Evolutionary conservation across 2,797 vertebrate species (phyloP), one percentile per base, ranked within the genome.

Genomic region (Darevskia mixta): DNA sequence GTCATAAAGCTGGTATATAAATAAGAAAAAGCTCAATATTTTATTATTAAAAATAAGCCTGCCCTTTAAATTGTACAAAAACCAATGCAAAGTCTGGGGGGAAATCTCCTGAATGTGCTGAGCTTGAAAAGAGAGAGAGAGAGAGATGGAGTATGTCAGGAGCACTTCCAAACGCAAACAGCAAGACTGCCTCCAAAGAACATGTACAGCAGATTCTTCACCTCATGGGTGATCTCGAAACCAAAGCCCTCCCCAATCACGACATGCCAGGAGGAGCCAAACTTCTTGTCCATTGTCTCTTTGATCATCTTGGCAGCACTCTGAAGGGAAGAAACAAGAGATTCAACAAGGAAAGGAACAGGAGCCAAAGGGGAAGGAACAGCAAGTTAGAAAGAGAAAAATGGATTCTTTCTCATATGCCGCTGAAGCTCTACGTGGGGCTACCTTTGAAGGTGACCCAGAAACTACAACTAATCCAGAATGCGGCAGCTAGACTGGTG

Each of bases 231-330:
- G 95, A 99, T 98, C 96, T 99, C 99, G n/a, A 99, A 99, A 82
- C 98, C 98, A 77, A 99, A 99, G 78, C 98, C 98, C 91, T 99
- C 99, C 1, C 98, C 99, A 5, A 99, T 99, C 95, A 99, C 99
- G 91, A 99, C 98, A 1, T 99, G 99, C 99, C 99, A 99, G 43
- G 98, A 99, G 94, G 98, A 99, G 85, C 99, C 99, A 61, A 99
- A 99, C 93, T 98, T 99, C 97, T 99, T 99, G 96, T 99, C 99
- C 99, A 99, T 99, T 0, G 98, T 98, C 96, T 99, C 99, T 92
- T 99, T 99, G 94, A 99, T 99, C 99, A 99, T 99, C 96, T 99
- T 99, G n/a, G 99, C 97, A 11, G 98, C 98, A 0, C 97, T 98
- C 98, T 98, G 93, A 69, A 90, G 78, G 20, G 58, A 32, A 38